A percentile compares a stretch with the other conserved stretches of the same genome.
phyloP scores from a whole-genome alignment of 1,140 invertebrate species.

The Tribolium castaneum region DNA sequence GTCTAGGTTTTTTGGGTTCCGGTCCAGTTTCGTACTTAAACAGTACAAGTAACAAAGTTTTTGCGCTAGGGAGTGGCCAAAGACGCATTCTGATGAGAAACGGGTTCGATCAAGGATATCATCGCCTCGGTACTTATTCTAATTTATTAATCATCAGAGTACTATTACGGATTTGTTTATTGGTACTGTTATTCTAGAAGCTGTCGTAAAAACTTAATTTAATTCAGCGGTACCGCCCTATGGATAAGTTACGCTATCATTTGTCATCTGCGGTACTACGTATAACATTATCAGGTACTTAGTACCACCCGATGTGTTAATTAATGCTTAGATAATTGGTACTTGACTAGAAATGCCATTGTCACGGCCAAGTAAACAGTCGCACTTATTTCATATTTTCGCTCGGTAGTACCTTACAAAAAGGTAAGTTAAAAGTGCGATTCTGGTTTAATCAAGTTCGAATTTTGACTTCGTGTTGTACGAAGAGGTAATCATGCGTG shows the following conservation, averaged over 20 bases:
- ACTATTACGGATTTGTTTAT: background rate
- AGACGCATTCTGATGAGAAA: slow-evolving; percentile 38
- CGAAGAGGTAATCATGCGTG: slow-evolving; percentile 11
- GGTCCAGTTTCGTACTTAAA: slow-evolving; percentile 2
- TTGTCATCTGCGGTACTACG: background rate
- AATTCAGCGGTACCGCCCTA: background rate
- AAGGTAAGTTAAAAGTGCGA: too few relatives aligned
- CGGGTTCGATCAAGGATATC: slow-evolving; percentile 15
- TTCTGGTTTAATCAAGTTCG: background rate
- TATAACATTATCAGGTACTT: background rate
- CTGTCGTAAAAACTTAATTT: background rate
- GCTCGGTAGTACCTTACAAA: too few relatives aligned
- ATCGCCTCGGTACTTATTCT: background rate
- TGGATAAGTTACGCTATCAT: background rate
- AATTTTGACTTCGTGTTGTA: slow-evolving; percentile 4
- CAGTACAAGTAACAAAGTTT: background rate
- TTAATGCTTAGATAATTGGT: background rate
- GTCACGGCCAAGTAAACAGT: too few relatives aligned
- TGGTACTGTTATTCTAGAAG: background rate
- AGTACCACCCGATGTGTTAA: background rate
- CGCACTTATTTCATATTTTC: background rate
- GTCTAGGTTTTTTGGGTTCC: slow-evolving; percentile 39
- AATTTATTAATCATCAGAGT: slow-evolving; percentile 22
- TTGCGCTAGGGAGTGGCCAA: slow-evolving; percentile 16
- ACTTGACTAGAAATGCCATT: too few relatives aligned